Evolutionary conservation across 2,888 invertebrate species (phyloP).

Genomic region (Bellardia bayeri): DNA sequence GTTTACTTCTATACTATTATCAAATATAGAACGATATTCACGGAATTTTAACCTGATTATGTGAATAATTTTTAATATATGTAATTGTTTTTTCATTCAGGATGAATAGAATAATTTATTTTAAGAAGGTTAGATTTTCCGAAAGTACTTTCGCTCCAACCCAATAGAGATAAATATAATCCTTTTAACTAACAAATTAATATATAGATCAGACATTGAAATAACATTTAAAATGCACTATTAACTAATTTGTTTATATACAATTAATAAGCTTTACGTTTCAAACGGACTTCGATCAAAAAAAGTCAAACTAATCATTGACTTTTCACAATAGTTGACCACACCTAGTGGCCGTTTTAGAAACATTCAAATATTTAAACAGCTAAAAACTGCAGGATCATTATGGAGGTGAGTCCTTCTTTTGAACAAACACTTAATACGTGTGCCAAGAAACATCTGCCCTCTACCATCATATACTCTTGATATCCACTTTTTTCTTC

Average conservation of each 20-base stretch:
- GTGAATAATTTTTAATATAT: too few relatives aligned
- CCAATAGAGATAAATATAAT: background rate
- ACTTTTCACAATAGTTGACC: constrained; percentile 19
- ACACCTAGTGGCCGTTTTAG: constrained; percentile 46
- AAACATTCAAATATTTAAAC: constrained; percentile 29
- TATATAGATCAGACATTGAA: too few relatives aligned
- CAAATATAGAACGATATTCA: too few relatives aligned
- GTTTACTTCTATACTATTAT: too few relatives aligned
- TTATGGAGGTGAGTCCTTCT: constrained; percentile 48
- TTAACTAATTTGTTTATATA: background rate
- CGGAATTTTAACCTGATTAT: too few relatives aligned
- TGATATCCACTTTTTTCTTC: constrained; percentile 34
- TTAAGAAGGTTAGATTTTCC: background rate
- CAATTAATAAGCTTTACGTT: background rate
- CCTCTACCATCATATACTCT: constrained; percentile 45
- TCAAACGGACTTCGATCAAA: background rate
- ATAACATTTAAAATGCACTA: too few relatives aligned
- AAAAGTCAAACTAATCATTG: background rate
- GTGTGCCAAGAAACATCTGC: constrained; percentile 68
- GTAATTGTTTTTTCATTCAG: too few relatives aligned
- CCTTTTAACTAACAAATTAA: too few relatives aligned
- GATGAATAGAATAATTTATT: too few relatives aligned
- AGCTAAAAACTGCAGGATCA: constrained; percentile 37
- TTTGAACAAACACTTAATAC: constrained; percentile 40
- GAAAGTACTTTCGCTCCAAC: background rate